These are phyloP conservation scores for Galleria mellonella DNA, from an alignment of 1,140 invertebrate species.

Conservation along the genomic window DNA sequence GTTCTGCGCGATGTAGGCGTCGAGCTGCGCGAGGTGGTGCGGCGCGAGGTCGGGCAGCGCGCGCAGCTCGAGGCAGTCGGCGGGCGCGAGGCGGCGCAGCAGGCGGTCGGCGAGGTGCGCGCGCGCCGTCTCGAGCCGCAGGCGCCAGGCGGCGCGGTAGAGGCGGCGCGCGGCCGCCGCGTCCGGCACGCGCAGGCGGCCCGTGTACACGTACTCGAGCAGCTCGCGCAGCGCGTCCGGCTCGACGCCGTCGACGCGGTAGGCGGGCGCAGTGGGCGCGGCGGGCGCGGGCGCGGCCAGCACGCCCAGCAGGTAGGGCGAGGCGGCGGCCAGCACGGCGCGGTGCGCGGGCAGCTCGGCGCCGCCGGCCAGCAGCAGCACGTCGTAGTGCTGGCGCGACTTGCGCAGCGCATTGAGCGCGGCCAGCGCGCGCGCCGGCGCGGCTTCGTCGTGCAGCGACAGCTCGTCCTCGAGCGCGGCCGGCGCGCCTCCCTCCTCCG, in stretches of 20 bases:
- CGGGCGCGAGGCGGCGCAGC: constrained; percentile 78
- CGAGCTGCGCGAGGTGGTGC: constrained; percentile 71
- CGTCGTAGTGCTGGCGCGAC: constrained; percentile 87
- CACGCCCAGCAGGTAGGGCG: constrained; percentile 85
- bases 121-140: constrained; percentile 84
- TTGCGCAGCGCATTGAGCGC: constrained; percentile 84
- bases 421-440: constrained; percentile 74
- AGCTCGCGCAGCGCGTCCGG: constrained; percentile 81
- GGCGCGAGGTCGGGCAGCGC: constrained; percentile 78
- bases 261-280: constrained; percentile 4
- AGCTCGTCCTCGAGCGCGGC: constrained; percentile 21
- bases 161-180: constrained; percentile 80
- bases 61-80: constrained; percentile 83
- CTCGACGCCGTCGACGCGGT: constrained; percentile 23
- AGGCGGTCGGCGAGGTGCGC: constrained; percentile 83
- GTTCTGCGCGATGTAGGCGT: constrained; percentile 82
- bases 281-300: constrained; percentile 76
- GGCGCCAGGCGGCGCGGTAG: constrained; percentile 82
- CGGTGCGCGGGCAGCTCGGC: constrained; percentile 85
- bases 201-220: constrained; percentile 86
- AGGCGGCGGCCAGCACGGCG: constrained; percentile 84
- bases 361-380: constrained; percentile 83
- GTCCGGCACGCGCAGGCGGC: constrained; percentile 56
- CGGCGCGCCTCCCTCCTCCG: constrained; percentile 20
- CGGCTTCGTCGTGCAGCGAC: constrained; percentile 66